phyloP scores from a whole-genome alignment of 2,888 invertebrate species.

The Pollenia griseotomentosa region DNA sequence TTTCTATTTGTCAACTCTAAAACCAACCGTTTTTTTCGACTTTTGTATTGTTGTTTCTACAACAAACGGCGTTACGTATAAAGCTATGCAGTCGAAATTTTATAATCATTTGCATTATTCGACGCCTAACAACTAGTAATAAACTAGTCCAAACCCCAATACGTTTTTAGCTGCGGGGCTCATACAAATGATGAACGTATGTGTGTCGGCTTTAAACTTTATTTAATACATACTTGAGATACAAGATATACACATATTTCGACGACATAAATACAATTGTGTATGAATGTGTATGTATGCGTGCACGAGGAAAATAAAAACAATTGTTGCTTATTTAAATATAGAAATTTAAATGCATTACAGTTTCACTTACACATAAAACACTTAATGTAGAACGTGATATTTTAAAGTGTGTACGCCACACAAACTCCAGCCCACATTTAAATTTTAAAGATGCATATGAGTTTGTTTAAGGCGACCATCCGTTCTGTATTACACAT shows the following conservation, averaged over 20 bases:
- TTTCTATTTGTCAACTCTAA: no score
- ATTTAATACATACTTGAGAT: constrained; percentile 28
- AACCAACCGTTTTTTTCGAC: no score
- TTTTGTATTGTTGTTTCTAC: no score
- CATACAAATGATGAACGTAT: not conserved
- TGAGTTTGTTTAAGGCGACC: not conserved
- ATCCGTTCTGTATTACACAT: not conserved
- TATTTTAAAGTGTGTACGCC: not conserved
- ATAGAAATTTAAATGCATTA: constrained; percentile 67
- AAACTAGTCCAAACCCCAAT: no score
- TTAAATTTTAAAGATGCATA: no score
- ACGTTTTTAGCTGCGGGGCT: no score
- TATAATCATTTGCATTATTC: no score
- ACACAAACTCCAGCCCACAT: no score
- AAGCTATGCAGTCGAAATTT: no score
- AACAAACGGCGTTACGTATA: no score
- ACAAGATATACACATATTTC: constrained; percentile 38
- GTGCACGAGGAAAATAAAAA: constrained; percentile 1
- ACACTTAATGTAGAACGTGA: constrained; percentile 66
- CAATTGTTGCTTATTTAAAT: constrained; percentile 64
- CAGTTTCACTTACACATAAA: constrained; percentile 60
- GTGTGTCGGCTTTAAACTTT: not conserved
- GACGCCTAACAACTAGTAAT: no score
- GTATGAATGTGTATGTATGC: not conserved
- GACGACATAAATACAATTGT: not conserved